Base-by-base conservation (phyloP, 1,140 invertebrate genomes). In the Hylaeus volcanicus region DNA sequence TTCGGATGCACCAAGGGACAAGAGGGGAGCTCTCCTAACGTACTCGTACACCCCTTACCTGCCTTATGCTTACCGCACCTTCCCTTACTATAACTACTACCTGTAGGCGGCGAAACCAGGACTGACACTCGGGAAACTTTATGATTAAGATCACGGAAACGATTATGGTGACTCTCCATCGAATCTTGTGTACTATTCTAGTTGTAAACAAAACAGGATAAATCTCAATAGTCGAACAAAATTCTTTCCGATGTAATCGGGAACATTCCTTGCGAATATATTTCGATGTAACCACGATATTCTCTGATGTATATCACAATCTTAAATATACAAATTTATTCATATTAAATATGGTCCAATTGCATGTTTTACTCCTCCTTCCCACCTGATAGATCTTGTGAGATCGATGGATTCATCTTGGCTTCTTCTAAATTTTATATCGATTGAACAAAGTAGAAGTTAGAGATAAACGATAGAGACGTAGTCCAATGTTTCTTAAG, bases 81-180 rank as follows among this genome's bases (percentile, higher is more conserved):
- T 89, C 64, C 86, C 89, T 4, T 90, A 89, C 71, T 88, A 90
- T 72, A 86, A 51, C 82, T 86, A 88, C 39, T 89, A 89, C 75
- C 5, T 86, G 43, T 71, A 87, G 43, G 14, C 5, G 81, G 80
- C 58, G 87, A 82, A 69, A 65, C 55, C 58, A 14, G 3, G 37
- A 14, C 8, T 8, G 12, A 51, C 2, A 12, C 51, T 51, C 1
- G 58, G 8, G 56, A 1, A 58, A 15, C 37, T n/a, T 37, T 5
- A 15, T 1, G 39, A 64, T 58, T 39, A 72, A 55, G 11, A 85
- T 45, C 0, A 45, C 9, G 82, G 51, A 69, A 45, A 43, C 15
- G 66, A 69, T 60, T 37, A 78, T 60, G 80, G 74, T 70, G 79
- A 74, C 45, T 74, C 43, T 37, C 53, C n/a, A 41, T n/a, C 45